Evolutionary conservation across 2,888 invertebrate species (phyloP), one percentile per base, ranked within the genome.

Genomic region (Parochlus steinenii): DNA sequence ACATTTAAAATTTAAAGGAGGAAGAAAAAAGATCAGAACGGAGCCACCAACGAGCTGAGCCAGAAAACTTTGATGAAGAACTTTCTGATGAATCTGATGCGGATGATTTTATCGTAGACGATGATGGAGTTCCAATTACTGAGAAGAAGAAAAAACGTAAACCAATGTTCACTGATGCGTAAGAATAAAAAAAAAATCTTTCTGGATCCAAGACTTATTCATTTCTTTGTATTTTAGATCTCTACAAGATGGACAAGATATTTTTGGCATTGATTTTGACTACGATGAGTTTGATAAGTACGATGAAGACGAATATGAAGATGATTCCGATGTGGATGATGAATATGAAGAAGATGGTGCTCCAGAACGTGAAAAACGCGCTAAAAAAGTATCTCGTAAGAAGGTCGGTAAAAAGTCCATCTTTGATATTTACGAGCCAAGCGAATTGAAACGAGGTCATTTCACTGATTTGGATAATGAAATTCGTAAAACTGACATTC

Each of bases 211-310:
- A 29, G n/a, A 10, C 11, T 6, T 15, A 11, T n/a, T 24, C 16
- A 11, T 32, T 33, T 25, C 19, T 33, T 36, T 37, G 35, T 31
- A 40, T 45, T 48, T 10, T 44, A 83, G 76, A 8, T 85, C 86
- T 1, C 62, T 95, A 12, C 93, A 95, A 71, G 90, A 97, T 57
- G 98, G 97, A 35, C 93, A 95, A 57, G 97, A 98, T 53, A 92
- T 97, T 44, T 98, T 98, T 54, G 98, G 97, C 18, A 92, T 95
- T n/a, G 97, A 97, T 55, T 95, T 97, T 59, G 93, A 89, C 51
- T 89, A 81, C 51, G 86, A 86, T 40, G 87, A 89, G 45, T 83
- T 89, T 56, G 75, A 77, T 35, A 83, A 83, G 50, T 83, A 82
- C 50, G 85, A 77, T 5, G 82, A 85, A 35, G 86, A 86, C 43